A percentile compares a stretch with the other conserved stretches of the same genome.
Evolutionary conservation across 2,113 vertebrate genomes (phyloP).

Genomic region (Thunnus maccoyii): DNA sequence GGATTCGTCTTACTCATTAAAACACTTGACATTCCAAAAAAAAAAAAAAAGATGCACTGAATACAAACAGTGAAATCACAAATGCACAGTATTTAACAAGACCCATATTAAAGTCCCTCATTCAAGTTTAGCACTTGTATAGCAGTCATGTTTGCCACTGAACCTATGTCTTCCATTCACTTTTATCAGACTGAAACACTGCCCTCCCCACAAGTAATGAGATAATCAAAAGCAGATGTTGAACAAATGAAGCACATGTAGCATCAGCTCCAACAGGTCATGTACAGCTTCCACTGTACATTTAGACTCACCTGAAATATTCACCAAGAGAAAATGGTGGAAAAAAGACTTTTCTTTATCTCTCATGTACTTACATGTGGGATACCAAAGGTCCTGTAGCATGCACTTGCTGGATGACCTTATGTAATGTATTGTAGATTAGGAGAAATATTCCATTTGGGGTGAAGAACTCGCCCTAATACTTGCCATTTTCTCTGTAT

Average conservation of each 20-base stretch:
- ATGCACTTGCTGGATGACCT: constrained; percentile 73
- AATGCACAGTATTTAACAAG: constrained; percentile 18
- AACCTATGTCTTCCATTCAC: constrained; percentile 81
- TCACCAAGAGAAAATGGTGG: constrained; percentile 29
- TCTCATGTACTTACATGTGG: constrained; percentile 71
- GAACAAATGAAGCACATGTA: constrained; percentile 75
- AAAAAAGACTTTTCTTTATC: constrained; percentile 68
- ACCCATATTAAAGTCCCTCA: constrained; percentile 23
- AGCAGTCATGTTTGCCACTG: constrained; percentile 57
- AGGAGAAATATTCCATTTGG: constrained; percentile 47
- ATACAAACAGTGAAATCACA: constrained; percentile 36
- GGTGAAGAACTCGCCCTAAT: constrained; percentile 31
- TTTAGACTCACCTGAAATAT: constrained; percentile 22
- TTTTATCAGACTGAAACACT: constrained; percentile 70
- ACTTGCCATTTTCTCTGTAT: constrained; percentile 37
- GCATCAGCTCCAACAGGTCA: constrained; percentile 65
- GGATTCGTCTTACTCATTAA: constrained; percentile 51
- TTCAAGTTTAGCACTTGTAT: constrained; percentile 68
- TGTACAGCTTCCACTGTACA: constrained; percentile 19
- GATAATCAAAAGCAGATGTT: constrained; percentile 47
- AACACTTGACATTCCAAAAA: constrained; percentile 46
- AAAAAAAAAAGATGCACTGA: constrained; percentile 30
- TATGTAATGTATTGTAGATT: constrained; percentile 65
- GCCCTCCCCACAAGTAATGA: constrained; percentile 54
- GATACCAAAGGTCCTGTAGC: constrained; percentile 76